These are phyloP conservation scores for Artemia sinica DNA, from an alignment of 2,888 invertebrate species.

Conservation along the genomic window DNA sequence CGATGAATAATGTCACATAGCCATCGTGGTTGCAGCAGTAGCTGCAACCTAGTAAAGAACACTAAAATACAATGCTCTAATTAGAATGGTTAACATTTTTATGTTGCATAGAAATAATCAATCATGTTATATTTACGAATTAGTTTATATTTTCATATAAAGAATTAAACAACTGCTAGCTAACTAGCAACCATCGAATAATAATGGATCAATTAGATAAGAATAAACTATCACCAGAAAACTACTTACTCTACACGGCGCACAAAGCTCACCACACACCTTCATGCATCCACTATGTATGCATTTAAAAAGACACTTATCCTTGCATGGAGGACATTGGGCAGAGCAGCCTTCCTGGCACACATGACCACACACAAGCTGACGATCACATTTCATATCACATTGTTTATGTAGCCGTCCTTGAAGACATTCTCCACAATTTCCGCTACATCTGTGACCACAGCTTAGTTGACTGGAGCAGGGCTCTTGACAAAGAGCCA, in stretches of 20 bases:
- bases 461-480: slow-evolving; percentile 36
- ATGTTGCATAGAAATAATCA: too few species aligned
- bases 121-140: too few species aligned
- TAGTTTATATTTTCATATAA: too few species aligned
- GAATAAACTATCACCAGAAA: not conserved
- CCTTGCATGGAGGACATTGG: slow-evolving; percentile 31
- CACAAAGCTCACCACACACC: slow-evolving; percentile 37
- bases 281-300: slow-evolving; percentile 36
- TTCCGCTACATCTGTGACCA: slow-evolving; percentile 38
- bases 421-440: slow-evolving; percentile 40
- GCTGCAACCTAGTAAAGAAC: too few species aligned
- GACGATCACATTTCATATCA: slow-evolving; percentile 37
- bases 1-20: too few species aligned
- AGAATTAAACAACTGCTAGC: too few species aligned
- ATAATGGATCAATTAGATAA: too few species aligned
- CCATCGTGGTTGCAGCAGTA: too few species aligned
- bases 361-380: slow-evolving; percentile 44
- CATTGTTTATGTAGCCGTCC: slow-evolving; percentile 45
- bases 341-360: slow-evolving; percentile 29
- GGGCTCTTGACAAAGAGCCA: slow-evolving; percentile 34
- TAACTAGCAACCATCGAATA: too few species aligned
- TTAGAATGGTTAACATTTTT: too few species aligned
- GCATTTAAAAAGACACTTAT: slow-evolving; percentile 35
- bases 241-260: slow-evolving; percentile 19
- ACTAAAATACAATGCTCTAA: too few species aligned